Percentiles rank a stretch among this genome's conserved stretches.
These are phyloP conservation scores for Antheraea pernyi DNA, from an alignment of 1,140 invertebrate genomes.

Conservation along the genomic window DNA sequence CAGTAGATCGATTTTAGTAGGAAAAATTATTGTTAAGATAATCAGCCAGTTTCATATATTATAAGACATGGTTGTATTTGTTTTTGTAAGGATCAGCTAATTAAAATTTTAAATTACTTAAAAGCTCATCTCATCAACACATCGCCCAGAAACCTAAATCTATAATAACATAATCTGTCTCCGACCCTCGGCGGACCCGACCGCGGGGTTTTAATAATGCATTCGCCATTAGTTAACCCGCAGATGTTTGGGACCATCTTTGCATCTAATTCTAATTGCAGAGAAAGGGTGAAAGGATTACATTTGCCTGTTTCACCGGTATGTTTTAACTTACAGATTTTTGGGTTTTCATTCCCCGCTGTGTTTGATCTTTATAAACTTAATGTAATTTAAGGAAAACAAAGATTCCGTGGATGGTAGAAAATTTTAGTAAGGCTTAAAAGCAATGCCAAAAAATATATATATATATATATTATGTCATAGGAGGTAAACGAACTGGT, in stretches of 20 bases:
- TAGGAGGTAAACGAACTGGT: no score
- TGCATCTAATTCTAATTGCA: conserved; percentile 67
- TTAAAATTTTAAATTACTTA: conserved; percentile 4
- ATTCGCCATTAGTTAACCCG: conserved; percentile 71
- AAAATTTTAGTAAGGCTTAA: neutral
- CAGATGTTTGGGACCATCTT: conserved; percentile 62
- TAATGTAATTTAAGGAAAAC: neutral
- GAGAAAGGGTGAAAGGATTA: conserved; percentile 66
- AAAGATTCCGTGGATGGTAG: neutral
- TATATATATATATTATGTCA: no score
- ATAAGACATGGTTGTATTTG: neutral
- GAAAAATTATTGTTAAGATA: no score
- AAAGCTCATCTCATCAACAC: conserved; percentile 21
- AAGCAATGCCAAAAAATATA: no score
- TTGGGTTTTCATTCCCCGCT: neutral
- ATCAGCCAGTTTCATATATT: no score
- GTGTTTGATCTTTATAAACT: neutral
- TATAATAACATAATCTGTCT: conserved; percentile 66
- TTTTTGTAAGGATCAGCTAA: neutral
- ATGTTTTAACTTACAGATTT: conserved; percentile 36
- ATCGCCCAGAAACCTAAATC: conserved; percentile 38
- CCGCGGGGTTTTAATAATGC: conserved; percentile 69
- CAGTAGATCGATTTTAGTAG: no score
- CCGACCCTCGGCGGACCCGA: conserved; percentile 45
- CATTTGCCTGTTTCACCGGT: conserved; percentile 39